Conservation (phyloP, 2,797 vertebrate genomes). For the Pantherophis alleghaniensis region DNA sequence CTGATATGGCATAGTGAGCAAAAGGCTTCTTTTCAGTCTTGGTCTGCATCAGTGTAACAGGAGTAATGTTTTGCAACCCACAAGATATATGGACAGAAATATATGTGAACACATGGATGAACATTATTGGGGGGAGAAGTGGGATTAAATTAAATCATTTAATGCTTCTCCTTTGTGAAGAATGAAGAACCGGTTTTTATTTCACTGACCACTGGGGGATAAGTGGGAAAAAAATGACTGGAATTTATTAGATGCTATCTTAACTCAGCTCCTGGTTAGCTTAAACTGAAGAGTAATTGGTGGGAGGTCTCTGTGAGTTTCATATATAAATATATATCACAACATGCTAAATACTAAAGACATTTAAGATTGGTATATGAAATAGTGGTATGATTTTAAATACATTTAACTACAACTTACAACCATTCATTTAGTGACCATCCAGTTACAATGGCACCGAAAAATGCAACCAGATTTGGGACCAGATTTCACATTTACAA, state of each 20-base stretch:
- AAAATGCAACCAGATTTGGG: neutral
- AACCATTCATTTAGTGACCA: neutral
- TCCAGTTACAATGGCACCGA: neutral
- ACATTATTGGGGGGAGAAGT: neutral
- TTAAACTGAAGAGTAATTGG: neutral
- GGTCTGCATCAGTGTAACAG: neutral
- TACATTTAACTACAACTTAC: neutral
- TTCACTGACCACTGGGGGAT: neutral
- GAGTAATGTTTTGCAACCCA: neutral
- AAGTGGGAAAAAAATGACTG: neutral
- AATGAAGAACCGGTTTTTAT: neutral
- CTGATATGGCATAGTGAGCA: neutral
- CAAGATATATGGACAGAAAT: neutral
- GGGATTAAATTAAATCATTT: neutral
- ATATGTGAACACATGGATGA: neutral
- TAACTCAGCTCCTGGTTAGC: neutral
- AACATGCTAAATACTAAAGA: neutral
- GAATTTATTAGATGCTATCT: neutral
- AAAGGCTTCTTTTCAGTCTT: neutral
- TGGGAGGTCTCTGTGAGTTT: neutral
- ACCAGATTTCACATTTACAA: neutral
- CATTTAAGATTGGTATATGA: neutral
- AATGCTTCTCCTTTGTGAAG: neutral
- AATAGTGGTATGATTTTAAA: neutral
- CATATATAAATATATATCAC: neutral